These are phyloP conservation scores for Terrapene triunguis DNA, from an alignment of 2,113 vertebrate genomes.

Conservation along the genomic window DNA sequence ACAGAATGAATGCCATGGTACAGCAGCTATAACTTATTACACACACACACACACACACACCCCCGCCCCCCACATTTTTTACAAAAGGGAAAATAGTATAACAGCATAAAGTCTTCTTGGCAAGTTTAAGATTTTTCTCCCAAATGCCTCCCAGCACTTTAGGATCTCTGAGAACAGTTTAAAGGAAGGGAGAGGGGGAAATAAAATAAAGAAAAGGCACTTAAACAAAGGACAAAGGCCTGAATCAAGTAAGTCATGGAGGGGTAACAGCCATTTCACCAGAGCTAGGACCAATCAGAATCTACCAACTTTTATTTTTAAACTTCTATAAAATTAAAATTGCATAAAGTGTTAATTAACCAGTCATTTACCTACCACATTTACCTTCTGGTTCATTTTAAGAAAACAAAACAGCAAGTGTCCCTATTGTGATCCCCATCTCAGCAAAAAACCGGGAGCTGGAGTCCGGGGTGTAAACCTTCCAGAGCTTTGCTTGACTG, in stretches of 20 bases:
- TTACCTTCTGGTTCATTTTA: constrained; percentile 72
- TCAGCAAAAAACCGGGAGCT: constrained; percentile 33
- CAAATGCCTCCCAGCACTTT: constrained; percentile 77
- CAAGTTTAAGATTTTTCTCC: constrained; percentile 76
- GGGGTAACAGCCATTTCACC: constrained; percentile 75
- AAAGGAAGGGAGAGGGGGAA: constrained; percentile 28
- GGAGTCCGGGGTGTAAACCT: constrained; percentile 27
- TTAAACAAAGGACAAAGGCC: constrained; percentile 86
- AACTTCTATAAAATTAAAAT: constrained; percentile 79
- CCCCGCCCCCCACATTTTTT: too few relatives aligned
- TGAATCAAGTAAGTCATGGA: constrained; percentile 80
- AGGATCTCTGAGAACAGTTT: constrained; percentile 80
- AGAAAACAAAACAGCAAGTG: constrained; percentile 64
- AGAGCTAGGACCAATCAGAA: constrained; percentile 72
- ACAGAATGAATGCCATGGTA: constrained; percentile 65
- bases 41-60: constrained; percentile 35
- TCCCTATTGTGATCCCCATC: constrained; percentile 57
- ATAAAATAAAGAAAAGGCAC: constrained; percentile 80
- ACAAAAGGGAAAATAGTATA: constrained; percentile 69
- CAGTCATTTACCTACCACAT: constrained; percentile 71
- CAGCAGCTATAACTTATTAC: constrained; percentile 68
- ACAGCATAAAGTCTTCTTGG: constrained; percentile 74
- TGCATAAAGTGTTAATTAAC: constrained; percentile 78
- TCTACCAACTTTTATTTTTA: constrained; percentile 64
- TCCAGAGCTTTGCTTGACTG: constrained; percentile 66